Conservation (phyloP, 2,888 invertebrate species). For the Epsilonema sp. region DNA sequence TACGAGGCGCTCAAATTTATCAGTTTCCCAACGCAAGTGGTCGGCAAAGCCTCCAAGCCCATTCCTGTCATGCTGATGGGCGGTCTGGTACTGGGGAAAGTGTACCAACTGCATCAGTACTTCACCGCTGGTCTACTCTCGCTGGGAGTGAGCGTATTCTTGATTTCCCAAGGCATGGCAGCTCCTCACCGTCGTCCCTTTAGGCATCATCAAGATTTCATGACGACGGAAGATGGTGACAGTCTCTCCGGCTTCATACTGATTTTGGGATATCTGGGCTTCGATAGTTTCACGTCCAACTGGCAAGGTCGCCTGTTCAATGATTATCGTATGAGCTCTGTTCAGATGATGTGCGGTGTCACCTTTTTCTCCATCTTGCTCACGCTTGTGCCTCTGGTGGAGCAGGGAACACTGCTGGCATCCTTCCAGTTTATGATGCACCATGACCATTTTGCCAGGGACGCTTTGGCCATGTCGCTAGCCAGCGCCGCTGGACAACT, state of each 20-base stretch:
- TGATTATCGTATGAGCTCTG: conserved; percentile 43
- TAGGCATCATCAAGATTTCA: too few species aligned
- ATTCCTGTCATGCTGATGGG: conserved; percentile 98
- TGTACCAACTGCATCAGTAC: conserved; percentile 53
- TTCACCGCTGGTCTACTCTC: conserved; percentile 70
- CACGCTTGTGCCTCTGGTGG: conserved; percentile 60
- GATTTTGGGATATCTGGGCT: conserved; percentile 66
- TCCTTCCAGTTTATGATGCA: conserved; percentile 25
- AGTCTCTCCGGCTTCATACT: conserved; percentile 63
- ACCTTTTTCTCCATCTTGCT: conserved; percentile 78
- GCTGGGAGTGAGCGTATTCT: conserved; percentile 73
- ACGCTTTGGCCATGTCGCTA: conserved; percentile 59
- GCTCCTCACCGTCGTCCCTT: too few species aligned
- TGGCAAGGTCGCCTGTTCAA: conserved; percentile 66
- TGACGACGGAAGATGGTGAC: too few species aligned
- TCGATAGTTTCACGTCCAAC: conserved; percentile 93
- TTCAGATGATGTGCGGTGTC: conserved; percentile 89
- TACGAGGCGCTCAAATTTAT: conserved; percentile 97
- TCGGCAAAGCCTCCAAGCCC: conserved; percentile 72
- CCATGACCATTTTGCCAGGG: conserved; percentile 56
- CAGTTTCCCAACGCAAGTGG: conserved; percentile 74
- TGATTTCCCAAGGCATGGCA: too few species aligned
- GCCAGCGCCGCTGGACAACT: conserved; percentile 83
- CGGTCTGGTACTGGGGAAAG: conserved; percentile 53
- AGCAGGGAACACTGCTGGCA: conserved; percentile 53